phyloP scores from a whole-genome alignment of 2,113 vertebrate genomes.

The Procapra przewalskii region DNA sequence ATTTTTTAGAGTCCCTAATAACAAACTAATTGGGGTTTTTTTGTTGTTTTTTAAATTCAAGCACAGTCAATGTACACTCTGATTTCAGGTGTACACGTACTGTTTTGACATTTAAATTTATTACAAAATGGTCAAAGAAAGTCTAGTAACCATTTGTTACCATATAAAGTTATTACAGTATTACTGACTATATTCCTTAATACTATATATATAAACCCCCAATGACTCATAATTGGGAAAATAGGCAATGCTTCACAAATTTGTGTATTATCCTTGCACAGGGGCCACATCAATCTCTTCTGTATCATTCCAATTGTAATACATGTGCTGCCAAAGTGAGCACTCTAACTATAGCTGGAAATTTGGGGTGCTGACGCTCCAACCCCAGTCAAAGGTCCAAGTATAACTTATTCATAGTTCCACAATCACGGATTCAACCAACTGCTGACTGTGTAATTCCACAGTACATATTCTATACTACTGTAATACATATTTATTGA shows the following conservation, averaged over 20 bases:
- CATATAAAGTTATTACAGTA: background rate
- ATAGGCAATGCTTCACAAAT: background rate
- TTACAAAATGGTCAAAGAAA: background rate
- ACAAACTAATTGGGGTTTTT: background rate
- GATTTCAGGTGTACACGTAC: background rate
- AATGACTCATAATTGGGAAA: background rate
- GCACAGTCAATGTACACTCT: background rate
- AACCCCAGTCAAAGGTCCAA: background rate
- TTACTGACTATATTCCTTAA: background rate
- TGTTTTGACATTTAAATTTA: background rate
- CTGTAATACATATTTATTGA: background rate
- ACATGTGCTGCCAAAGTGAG: background rate
- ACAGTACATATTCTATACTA: background rate
- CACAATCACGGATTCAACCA: background rate
- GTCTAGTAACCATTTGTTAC: background rate
- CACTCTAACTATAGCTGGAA: background rate
- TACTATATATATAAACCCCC: background rate
- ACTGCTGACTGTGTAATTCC: background rate
- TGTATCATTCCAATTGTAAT: background rate
- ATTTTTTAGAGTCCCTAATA: background rate
- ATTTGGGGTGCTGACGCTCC: too few species aligned
- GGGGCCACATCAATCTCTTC: background rate
- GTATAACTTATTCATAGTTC: background rate
- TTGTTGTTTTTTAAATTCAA: background rate
- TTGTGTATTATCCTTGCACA: background rate